These are phyloP conservation scores for Strix uralensis DNA, from an alignment of 2,113 vertebrate species.

Conservation along the genomic window DNA sequence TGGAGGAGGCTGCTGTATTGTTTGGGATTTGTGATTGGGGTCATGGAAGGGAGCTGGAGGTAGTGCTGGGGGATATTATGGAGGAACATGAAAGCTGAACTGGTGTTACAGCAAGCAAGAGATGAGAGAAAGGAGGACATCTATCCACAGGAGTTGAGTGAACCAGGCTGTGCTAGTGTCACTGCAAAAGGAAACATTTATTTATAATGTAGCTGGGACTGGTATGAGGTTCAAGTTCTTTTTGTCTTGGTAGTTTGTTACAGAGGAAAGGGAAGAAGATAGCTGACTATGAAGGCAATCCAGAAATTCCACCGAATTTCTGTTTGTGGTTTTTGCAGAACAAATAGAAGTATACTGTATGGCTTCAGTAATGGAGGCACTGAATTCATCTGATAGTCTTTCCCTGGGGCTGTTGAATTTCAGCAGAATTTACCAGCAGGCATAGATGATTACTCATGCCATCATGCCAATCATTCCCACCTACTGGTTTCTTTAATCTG, in stretches of 20 bases:
- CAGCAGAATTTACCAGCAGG: not conserved
- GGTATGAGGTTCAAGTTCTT: not conserved
- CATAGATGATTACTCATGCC: not conserved
- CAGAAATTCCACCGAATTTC: not conserved
- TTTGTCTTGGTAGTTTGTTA: not conserved
- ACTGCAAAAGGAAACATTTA: not conserved
- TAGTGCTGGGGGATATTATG: not conserved
- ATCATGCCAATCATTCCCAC: not conserved
- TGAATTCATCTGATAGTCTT: not conserved
- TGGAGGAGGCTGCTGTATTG: not conserved
- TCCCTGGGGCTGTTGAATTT: not conserved
- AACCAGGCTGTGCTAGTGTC: not conserved
- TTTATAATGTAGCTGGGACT: not conserved
- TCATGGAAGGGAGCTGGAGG: not conserved
- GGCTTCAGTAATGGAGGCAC: not conserved
- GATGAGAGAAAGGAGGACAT: not conserved
- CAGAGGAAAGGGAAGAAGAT: not conserved
- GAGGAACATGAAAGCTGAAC: not conserved
- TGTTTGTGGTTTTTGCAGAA: not conserved
- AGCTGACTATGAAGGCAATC: not conserved
- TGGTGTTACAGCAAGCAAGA: not conserved
- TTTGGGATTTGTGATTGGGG: not conserved
- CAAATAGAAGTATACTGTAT: not conserved
- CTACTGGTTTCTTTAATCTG: not conserved
- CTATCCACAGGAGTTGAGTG: not conserved